Conservation (phyloP, 2,888 invertebrate species). For the Labia minor region DNA sequence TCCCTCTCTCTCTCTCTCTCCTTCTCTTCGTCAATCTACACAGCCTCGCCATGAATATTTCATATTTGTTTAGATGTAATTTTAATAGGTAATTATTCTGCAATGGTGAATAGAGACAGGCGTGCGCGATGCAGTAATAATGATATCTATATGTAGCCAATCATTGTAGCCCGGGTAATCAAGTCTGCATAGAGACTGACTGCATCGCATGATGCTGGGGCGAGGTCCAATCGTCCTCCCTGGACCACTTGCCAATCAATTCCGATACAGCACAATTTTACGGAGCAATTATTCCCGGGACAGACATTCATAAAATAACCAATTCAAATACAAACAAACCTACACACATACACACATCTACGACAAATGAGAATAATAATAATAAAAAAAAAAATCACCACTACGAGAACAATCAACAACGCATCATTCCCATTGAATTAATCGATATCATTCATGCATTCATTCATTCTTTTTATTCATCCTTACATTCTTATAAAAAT, state of each 20-base stretch:
- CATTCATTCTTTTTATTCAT: no score
- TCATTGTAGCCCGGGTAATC: slow-evolving; percentile 8
- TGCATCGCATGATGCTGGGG: not conserved
- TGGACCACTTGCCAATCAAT: not conserved
- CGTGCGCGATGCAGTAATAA: slow-evolving; percentile 8
- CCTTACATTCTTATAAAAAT: no score
- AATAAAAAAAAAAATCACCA: no score
- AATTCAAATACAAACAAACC: no score
- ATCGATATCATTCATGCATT: no score
- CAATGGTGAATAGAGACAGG: slow-evolving; percentile 13
- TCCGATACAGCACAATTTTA: not conserved
- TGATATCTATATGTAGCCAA: slow-evolving; percentile 13
- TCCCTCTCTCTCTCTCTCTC: not conserved
- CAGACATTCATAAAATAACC: no score
- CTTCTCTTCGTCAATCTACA: not conserved
- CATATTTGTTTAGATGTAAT: slow-evolving; percentile 7
- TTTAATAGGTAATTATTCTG: slow-evolving; percentile 13
- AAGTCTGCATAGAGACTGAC: not conserved
- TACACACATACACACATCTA: no score
- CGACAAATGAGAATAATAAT: no score
- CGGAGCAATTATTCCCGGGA: no score
- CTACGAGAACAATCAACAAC: no score
- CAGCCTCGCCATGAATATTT: slow-evolving; percentile 7
- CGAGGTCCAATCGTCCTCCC: not conserved
- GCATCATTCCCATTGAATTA: no score